Base-by-base conservation (phyloP, 2,888 invertebrate species). In the Polydrusus pterygomalis region DNA sequence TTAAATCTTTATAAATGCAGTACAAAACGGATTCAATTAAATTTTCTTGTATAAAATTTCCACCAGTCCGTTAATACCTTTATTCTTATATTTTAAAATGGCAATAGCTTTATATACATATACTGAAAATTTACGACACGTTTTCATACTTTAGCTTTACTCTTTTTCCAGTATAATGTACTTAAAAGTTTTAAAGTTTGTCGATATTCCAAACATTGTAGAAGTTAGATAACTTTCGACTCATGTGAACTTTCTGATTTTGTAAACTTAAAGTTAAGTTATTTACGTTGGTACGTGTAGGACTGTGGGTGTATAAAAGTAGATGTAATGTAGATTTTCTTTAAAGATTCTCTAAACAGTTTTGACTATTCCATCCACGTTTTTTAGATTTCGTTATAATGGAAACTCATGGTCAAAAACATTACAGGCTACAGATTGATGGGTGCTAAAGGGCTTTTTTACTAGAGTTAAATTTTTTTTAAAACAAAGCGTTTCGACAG, bases 41-140 rank as follows among this genome's bases (percentile, higher is more conserved):
- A 40, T 40, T 40, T 9, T 11, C 40, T 2, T 40, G 2, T 11
- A 40, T 40, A 1, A 11, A 40, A 40, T 11, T 8, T 11, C 2
- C 2, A 40, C 40, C 5, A 40, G n/a, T 30, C 11, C 0, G 34
- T 65, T 65, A 1, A 65, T 51, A 34, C 51, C 51, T 51, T 34
- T 49, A 51, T 65, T 25, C 38, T 15, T 51, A 25, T 5, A 25
- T 25, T 71, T 58, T 62, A 65, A 75, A 54, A 75, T 67, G 64
- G 63, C 74, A 64, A 65, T 25, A 47, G 51, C 68, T 64, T 68
- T 70, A 65, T 70, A 45, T 43, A 40, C 2, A 40, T 47, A 47
- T 67, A 70, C 65, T 69, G 58, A 69, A 73, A 76, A 76, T 76
- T 76, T 72, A 73, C 58, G 76, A 76, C 76, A 76, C 76, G 76